phyloP scores from a whole-genome alignment of 2,113 vertebrate genomes.

The Nothocercus julius region DNA sequence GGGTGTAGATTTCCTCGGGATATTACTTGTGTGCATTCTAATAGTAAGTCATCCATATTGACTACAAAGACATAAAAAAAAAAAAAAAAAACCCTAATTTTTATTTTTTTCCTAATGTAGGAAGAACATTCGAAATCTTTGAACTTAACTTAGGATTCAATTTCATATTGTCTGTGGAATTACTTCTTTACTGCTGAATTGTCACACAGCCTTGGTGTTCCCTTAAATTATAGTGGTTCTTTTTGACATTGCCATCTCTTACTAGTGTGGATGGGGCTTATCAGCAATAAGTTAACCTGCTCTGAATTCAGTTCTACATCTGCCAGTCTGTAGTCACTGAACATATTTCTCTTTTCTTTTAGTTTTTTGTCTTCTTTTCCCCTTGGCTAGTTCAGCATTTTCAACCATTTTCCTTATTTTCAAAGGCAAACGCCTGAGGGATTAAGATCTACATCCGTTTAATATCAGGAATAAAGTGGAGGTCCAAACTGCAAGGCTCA shows the following conservation, averaged over 20 bases:
- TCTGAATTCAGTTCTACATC: conserved; percentile 56
- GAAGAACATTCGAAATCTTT: background rate
- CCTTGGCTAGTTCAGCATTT: conserved; percentile 55
- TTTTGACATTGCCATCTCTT: background rate
- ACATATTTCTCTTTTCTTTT: conserved; percentile 29
- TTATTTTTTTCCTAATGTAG: background rate
- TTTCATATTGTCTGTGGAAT: background rate
- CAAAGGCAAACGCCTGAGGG: conserved; percentile 55
- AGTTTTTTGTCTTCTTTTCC: conserved; percentile 33
- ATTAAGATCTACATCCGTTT: conserved; percentile 68
- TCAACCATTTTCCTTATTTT: conserved; percentile 56
- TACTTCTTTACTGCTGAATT: background rate
- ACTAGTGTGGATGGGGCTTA: background rate
- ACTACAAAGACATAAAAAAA: background rate
- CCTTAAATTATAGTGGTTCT: background rate
- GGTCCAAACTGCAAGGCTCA: conserved; percentile 59
- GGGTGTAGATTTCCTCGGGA: background rate
- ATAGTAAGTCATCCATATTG: background rate
- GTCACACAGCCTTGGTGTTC: background rate
- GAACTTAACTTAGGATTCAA: background rate
- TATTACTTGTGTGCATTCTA: background rate
- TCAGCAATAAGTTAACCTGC: background rate
- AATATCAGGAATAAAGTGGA: conserved; percentile 62
- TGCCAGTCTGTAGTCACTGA: conserved; percentile 40
- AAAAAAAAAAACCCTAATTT: background rate